These are phyloP conservation scores for Chrysaora quinquecirrha DNA, from an alignment of 30 jellyfish, hydroid and myxozoan genomes.

Conservation along the genomic window DNA sequence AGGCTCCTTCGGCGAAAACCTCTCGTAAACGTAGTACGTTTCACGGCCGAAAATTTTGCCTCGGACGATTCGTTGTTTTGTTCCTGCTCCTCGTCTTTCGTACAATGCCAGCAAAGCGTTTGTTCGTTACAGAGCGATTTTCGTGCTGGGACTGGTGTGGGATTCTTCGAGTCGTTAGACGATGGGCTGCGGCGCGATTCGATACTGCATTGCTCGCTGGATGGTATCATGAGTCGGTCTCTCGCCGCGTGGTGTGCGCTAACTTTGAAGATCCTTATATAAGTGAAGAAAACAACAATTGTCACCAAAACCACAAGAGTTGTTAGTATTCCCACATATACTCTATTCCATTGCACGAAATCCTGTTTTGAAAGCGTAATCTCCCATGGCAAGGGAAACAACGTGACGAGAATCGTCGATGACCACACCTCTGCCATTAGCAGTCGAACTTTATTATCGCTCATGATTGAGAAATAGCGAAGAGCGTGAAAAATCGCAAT, in stretches of 20 bases:
- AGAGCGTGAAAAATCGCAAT: conserved; percentile 67
- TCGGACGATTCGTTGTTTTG: not conserved
- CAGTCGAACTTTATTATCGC: conserved; percentile 30
- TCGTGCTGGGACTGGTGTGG: not conserved
- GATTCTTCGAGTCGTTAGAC: not conserved
- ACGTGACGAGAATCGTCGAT: conserved; percentile 30
- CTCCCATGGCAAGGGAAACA: conserved; percentile 65
- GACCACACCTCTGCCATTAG: conserved; percentile 60
- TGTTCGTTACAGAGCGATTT: no score
- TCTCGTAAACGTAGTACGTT: not conserved
- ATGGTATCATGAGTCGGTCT: not conserved
- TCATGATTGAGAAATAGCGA: conserved; percentile 51
- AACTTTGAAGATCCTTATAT: conserved; percentile 43
- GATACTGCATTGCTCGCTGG: no score
- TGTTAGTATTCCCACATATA: conserved; percentile 68
- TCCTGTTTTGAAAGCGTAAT: conserved; percentile 14
- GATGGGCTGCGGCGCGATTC: not conserved
- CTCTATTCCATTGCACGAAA: conserved; percentile 25
- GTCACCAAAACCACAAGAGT: conserved; percentile 21
- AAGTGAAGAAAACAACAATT: conserved; percentile 10
- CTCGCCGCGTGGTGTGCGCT: conserved; percentile 33
- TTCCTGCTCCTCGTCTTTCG: not conserved
- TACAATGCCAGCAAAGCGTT: no score
- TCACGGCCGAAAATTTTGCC: not conserved
- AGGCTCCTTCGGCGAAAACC: conserved; percentile 1